Evolutionary conservation across 1,140 invertebrate genomes (phyloP).

Genomic region (Tribolium castaneum): DNA sequence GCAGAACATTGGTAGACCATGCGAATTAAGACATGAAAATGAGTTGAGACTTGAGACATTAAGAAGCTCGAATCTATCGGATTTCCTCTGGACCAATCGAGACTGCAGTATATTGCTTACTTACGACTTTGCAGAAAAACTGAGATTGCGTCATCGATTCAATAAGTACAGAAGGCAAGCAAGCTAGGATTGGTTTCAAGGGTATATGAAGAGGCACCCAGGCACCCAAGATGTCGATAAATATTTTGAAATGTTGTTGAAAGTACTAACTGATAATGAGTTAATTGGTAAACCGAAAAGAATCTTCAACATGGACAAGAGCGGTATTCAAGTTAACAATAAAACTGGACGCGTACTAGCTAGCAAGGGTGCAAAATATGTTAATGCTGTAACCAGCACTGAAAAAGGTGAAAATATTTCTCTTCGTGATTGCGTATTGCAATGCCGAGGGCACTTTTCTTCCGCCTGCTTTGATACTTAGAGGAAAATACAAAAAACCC

Average conservation of each 20-base stretch:
- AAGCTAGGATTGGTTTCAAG: conserved; percentile 53
- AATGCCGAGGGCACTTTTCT: conserved; percentile 51
- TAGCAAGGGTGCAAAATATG: conserved; percentile 60
- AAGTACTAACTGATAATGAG: conserved; percentile 55
- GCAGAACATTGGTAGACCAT: conserved; percentile 30
- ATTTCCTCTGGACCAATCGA: conserved; percentile 50
- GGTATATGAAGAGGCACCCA: conserved; percentile 53
- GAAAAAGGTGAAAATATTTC: conserved; percentile 58
- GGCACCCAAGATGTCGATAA: conserved; percentile 53
- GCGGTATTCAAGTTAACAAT: conserved; percentile 62
- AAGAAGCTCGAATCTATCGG: conserved; percentile 50
- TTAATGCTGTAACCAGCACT: conserved; percentile 60
- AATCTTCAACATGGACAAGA: conserved; percentile 63
- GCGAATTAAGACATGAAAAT: conserved; percentile 50
- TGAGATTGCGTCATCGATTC: conserved; percentile 53
- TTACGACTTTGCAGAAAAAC: conserved; percentile 56
- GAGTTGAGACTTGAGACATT: conserved; percentile 60
- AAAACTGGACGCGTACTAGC: conserved; percentile 62
- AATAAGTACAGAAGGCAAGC: conserved; percentile 50
- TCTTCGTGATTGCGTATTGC: conserved; percentile 59
- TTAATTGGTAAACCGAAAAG: conserved; percentile 57
- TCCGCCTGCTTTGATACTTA: conserved; percentile 47
- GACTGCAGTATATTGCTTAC: conserved; percentile 56
- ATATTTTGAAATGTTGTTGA: conserved; percentile 56
- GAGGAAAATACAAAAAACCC: conserved; percentile 56